Percentiles rank a stretch among this genome's conserved stretches.
Evolutionary conservation across 2,797 vertebrate genomes (phyloP).

Genomic region (Chelmon rostratus): DNA sequence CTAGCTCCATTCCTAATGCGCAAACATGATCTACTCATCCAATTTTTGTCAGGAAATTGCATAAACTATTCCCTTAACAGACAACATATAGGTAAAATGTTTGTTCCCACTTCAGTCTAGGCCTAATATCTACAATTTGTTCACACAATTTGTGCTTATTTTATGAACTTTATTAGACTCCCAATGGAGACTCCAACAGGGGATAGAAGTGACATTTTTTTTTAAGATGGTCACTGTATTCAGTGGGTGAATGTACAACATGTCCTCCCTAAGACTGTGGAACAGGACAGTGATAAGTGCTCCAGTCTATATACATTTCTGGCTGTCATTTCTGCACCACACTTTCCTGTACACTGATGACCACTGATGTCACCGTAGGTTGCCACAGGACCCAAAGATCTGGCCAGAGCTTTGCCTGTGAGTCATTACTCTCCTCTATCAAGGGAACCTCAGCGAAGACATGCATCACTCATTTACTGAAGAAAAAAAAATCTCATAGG

Average conservation of each 20-base stretch:
- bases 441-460: slow-evolving; percentile 67
- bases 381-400: slow-evolving; percentile 57
- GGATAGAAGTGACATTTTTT: not conserved
- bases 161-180: not conserved
- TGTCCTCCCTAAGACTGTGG: not conserved
- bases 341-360: slow-evolving; percentile 18
- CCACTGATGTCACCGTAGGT: slow-evolving; percentile 50
- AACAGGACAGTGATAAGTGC: slow-evolving; percentile 20
- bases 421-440: slow-evolving; percentile 78
- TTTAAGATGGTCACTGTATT: not conserved
- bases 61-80: too few relatives aligned
- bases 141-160: not conserved
- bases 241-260: not conserved
- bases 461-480: slow-evolving; percentile 78
- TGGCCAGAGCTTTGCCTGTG: slow-evolving; percentile 67
- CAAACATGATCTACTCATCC: too few relatives aligned
- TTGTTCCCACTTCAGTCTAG: not conserved
- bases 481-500: slow-evolving; percentile 68
- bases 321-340: not conserved
- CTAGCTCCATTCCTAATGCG: too few relatives aligned
- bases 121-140: not conserved
- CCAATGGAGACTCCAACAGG: not conserved
- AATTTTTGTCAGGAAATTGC: too few relatives aligned
- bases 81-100: too few relatives aligned
- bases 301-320: slow-evolving; percentile 9